Evolutionary conservation across 2,113 vertebrate genomes (phyloP), one percentile per base, ranked within the genome.

Genomic region (Erythrolamprus reginae): DNA sequence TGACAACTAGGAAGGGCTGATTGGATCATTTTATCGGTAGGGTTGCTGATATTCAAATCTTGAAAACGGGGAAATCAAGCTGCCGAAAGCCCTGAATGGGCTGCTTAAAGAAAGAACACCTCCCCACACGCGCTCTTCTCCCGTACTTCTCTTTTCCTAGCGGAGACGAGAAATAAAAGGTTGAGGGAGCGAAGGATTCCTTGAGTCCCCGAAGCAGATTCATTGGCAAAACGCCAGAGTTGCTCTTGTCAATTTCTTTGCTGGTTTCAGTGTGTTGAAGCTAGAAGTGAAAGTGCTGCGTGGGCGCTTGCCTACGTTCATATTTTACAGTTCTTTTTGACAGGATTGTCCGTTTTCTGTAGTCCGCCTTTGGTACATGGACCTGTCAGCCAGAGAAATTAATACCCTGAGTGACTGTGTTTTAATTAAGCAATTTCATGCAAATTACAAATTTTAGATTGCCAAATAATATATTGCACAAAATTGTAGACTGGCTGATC

Each of bases 381-480:
- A 98, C 97, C 98, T 98, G 98, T 98, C 98, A 99, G 98, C 99
- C 98, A 99, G 98, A 99, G 98, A 99, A 99, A 99, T 99, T 98
- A 99, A 99, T 99, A 99, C 99, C 98, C 98, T 98, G 98, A 99
- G 99, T 99, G 99, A 99, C 99, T 99, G 99, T 99, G 99, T 99
- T 99, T 99, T 99, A 99, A 99, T 99, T 99, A 99, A 99, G 99
- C 99, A 99, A 99, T 99, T 99, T 99, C 99, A 99, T 99, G 99
- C 99, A 99, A 99, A 99, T 99, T 99, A 99, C 99, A 99, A 99
- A 99, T 99, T 99, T 99, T 98, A 99, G 99, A 99, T 99, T 99
- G 99, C 99, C 99, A 99, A 99, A 99, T 99, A 99, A 99, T 99
- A 99, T 99, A 99, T 98, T 98, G 98, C 98, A 97, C 98, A 98